Evolutionary conservation across 1,140 invertebrate genomes (phyloP).

Genomic region (Diachasmimorpha longicaudata): DNA sequence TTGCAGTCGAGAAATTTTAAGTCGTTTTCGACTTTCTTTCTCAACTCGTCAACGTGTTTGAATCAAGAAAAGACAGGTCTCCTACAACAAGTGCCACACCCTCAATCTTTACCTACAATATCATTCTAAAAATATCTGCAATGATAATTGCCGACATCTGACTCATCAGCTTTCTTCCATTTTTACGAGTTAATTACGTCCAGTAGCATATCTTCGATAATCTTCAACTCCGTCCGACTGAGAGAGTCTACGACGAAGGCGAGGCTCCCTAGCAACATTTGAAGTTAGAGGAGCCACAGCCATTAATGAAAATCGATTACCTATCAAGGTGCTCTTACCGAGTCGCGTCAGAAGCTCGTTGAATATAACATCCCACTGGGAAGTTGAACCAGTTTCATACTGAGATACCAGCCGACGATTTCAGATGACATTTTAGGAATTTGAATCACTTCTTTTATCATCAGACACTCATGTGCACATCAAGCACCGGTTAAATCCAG

Average conservation of each 20-base stretch:
- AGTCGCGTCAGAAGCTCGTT: neutral
- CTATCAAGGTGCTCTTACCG: slow-evolving; percentile 30
- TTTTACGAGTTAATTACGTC: too few species aligned
- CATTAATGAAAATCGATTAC: slow-evolving; percentile 52
- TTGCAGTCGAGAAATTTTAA: too few species aligned
- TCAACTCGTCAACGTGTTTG: too few species aligned
- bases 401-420: neutral
- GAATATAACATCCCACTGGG: neutral
- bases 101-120: too few species aligned
- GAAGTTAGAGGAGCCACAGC: slow-evolving; percentile 19
- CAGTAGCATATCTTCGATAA: neutral
- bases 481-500: neutral
- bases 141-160: too few species aligned
- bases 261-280: neutral
- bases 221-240: neutral
- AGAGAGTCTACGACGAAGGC: neutral
- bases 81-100: too few species aligned
- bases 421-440: neutral
- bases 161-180: too few species aligned
- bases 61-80: too few species aligned
- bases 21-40: too few species aligned
- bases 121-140: too few species aligned
- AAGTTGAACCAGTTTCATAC: neutral
- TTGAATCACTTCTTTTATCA: neutral
- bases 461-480: neutral